These are phyloP conservation scores for Dipodomys spectabilis DNA, from an alignment of 2,113 vertebrate species.

Conservation along the genomic window DNA sequence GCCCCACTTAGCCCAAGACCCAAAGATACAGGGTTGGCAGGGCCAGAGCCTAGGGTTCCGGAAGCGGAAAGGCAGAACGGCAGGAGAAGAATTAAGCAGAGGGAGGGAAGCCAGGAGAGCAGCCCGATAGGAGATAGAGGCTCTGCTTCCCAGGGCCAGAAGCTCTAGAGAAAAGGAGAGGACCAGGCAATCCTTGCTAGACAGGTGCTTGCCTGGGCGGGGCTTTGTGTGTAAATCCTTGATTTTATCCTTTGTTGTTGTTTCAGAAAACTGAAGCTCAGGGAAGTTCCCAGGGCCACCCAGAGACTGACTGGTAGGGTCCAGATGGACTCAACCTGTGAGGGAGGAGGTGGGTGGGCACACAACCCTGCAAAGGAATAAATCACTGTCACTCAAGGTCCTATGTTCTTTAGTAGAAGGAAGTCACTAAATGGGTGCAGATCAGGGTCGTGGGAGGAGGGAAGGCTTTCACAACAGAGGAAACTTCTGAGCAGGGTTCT, in stretches of 20 bases:
- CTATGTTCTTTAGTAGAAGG: neutral
- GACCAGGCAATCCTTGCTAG: neutral
- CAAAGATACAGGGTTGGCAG: neutral
- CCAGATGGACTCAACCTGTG: neutral
- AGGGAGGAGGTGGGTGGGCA: neutral
- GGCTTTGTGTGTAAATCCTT: neutral
- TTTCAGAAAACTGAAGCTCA: neutral
- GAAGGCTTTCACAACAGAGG: neutral
- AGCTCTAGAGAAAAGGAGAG: too few relatives aligned
- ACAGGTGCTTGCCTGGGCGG: neutral
- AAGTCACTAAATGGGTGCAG: accelerated
- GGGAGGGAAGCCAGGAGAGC: neutral
- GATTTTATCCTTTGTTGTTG: neutral
- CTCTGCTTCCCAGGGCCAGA: too few relatives aligned
- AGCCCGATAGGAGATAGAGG: neutral
- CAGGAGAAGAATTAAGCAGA: neutral
- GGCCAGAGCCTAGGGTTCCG: neutral
- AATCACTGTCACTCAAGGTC: neutral
- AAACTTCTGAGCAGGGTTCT: neutral
- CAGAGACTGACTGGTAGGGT: neutral
- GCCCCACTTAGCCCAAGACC: neutral
- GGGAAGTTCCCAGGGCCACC: neutral
- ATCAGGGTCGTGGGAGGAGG: neutral
- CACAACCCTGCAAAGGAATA: neutral
- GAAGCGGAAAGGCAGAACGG: neutral